Conservation (phyloP, 2,888 invertebrate species). For the Celastrina argiolus region DNA sequence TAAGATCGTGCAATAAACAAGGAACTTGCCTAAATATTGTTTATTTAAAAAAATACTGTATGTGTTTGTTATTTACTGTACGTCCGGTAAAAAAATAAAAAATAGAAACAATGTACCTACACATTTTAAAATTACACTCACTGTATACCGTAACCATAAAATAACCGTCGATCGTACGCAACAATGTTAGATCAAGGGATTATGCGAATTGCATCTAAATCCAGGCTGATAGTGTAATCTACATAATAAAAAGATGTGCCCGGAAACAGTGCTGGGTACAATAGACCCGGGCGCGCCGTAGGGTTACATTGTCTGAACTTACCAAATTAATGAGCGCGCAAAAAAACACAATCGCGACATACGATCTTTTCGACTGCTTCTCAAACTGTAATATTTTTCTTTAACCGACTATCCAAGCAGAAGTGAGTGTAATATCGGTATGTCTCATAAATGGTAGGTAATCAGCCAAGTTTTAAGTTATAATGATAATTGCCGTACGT, state of each 20-base stretch:
- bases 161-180: constrained; percentile 16
- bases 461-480: too few species aligned
- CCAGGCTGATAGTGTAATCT: constrained; percentile 66
- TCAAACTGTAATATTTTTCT: constrained; percentile 43
- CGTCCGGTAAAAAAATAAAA: too few species aligned
- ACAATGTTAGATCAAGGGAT: constrained; percentile 38
- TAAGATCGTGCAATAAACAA: too few species aligned
- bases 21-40: too few species aligned
- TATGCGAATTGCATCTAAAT: constrained; percentile 51
- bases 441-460: too few species aligned
- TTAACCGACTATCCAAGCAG: not conserved
- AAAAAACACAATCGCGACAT: constrained; percentile 72
- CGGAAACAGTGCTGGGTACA: constrained; percentile 64
- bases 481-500: too few species aligned
- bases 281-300: constrained; percentile 56
- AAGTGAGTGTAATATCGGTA: too few species aligned
- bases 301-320: constrained; percentile 70
- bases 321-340: constrained; percentile 73
- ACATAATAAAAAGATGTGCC: constrained; percentile 72
- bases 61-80: too few species aligned
- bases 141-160: not conserved
- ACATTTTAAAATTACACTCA: not conserved
- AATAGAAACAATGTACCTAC: too few species aligned
- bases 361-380: constrained; percentile 55
- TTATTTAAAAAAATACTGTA: too few species aligned